Conservation (phyloP, 2,113 vertebrate species). For the Cinclus mexicanus region DNA sequence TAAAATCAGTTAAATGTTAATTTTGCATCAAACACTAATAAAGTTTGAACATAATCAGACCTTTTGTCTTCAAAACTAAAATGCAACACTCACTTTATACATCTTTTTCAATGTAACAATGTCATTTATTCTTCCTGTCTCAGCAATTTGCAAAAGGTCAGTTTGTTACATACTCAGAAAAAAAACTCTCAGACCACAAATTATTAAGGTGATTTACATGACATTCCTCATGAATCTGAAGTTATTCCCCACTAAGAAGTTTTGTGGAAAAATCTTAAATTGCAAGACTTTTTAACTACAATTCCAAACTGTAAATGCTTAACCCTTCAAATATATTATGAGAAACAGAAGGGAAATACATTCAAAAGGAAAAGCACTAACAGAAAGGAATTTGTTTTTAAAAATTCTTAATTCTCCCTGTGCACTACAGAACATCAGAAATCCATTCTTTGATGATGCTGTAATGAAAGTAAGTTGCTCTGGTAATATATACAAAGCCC, state of each 20-base stretch:
- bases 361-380: not conserved
- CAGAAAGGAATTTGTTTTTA: not conserved
- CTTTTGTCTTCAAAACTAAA: not conserved
- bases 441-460: slow-evolving; percentile 56
- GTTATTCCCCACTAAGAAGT: not conserved
- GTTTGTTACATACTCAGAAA: not conserved
- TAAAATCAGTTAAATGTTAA: not conserved
- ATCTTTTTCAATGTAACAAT: not conserved
- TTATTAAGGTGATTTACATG: not conserved
- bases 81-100: not conserved
- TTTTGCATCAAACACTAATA: not conserved
- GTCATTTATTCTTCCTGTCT: not conserved
- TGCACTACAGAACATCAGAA: slow-evolving; percentile 32
- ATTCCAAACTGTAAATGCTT: not conserved
- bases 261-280: not conserved
- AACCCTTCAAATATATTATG: not conserved
- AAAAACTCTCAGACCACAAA: not conserved
- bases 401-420: not conserved
- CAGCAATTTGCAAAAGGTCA: slow-evolving; percentile 6
- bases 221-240: not conserved
- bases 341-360: not conserved
- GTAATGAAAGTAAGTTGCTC: slow-evolving; percentile 65
- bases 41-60: not conserved
- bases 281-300: not conserved
- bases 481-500: slow-evolving; percentile 59